A percentile compares a stretch with the other conserved stretches of the same genome.
Evolutionary conservation across 1,140 invertebrate genomes (phyloP).

Genomic region (Zaprionus ghesquierei): DNA sequence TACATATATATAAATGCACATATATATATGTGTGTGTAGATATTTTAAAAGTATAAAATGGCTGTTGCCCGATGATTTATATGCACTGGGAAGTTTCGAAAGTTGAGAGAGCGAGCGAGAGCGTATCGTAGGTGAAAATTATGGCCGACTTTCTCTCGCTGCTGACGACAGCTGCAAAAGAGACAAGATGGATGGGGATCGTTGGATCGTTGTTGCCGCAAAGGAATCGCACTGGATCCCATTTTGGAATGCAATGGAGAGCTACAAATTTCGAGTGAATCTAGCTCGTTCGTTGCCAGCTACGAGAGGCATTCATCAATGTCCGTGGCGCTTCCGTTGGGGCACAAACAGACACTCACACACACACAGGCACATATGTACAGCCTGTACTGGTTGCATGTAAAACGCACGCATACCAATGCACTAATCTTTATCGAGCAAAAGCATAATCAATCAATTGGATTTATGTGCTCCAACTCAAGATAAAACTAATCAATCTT

Average conservation of each 20-base stretch:
- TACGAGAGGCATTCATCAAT: conserved; percentile 68
- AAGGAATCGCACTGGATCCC: conserved; percentile 40
- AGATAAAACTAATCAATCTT: conserved; percentile 83
- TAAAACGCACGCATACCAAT: conserved; percentile 66
- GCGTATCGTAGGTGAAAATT: conserved; percentile 36
- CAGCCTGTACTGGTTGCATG: conserved; percentile 46
- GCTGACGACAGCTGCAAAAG: conserved; percentile 21
- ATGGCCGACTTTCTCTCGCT: conserved; percentile 51
- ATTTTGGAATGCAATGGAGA: conserved; percentile 15
- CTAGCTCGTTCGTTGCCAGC: conserved; percentile 24
- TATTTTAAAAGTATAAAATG: conserved; percentile 44
- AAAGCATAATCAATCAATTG: conserved; percentile 82
- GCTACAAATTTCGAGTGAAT: conserved; percentile 16
- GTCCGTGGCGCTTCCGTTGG: conserved; percentile 67
- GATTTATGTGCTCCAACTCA: conserved; percentile 81
- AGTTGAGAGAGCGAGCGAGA: conserved; percentile 35
- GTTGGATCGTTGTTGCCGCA: conserved; percentile 44
- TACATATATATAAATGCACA: conserved; percentile 9
- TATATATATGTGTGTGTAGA: conserved; percentile 4
- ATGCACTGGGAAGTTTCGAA: conserved; percentile 62
- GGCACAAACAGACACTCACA: conserved; percentile 23
- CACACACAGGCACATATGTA: not conserved
- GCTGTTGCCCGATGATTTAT: conserved; percentile 72
- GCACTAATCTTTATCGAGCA: conserved; percentile 77
- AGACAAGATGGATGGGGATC: conserved; percentile 57